A percentile compares a stretch with the other conserved stretches of the same genome.
Evolutionary conservation across 1,140 invertebrate genomes (phyloP).

Genomic region (Chrysopa pallens): DNA sequence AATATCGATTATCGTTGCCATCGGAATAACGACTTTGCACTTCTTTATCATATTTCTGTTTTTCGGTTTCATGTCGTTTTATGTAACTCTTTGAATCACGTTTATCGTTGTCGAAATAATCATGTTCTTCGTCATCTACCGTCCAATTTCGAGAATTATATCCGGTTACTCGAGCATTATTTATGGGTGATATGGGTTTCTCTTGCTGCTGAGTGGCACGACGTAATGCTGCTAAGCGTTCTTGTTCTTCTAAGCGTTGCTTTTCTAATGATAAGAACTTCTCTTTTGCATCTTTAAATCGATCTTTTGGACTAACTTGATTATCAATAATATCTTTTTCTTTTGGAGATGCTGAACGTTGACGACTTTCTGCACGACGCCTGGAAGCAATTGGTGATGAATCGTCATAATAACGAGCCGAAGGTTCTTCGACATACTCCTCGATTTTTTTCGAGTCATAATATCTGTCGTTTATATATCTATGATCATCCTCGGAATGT

Average conservation of each 20-base stretch:
- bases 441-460: not conserved
- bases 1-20: too few species aligned
- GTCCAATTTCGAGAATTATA: too few species aligned
- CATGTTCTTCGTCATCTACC: too few species aligned
- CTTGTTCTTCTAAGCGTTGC: slow-evolving; percentile 37
- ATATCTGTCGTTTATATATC: not conserved
- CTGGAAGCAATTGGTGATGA: not conserved
- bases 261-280: slow-evolving; percentile 62
- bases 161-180: slow-evolving; percentile 3
- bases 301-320: slow-evolving; percentile 40
- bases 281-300: slow-evolving; percentile 68
- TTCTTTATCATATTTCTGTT: too few species aligned
- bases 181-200: slow-evolving; percentile 11
- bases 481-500: not conserved
- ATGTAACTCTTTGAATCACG: too few species aligned
- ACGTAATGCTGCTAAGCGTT: slow-evolving; percentile 9
- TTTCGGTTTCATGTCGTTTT: slow-evolving; percentile 11
- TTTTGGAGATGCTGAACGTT: slow-evolving; percentile 29
- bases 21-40: too few species aligned
- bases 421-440: not conserved
- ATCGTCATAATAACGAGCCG: not conserved
- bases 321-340: slow-evolving; percentile 22
- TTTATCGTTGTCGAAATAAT: too few species aligned
- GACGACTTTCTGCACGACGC: slow-evolving; percentile 23
- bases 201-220: slow-evolving; percentile 8